A percentile compares a stretch with the other conserved stretches of the same genome.
These are phyloP conservation scores for Trissolcus brochymenae DNA, from an alignment of 2,888 invertebrate species.

Conservation along the genomic window DNA sequence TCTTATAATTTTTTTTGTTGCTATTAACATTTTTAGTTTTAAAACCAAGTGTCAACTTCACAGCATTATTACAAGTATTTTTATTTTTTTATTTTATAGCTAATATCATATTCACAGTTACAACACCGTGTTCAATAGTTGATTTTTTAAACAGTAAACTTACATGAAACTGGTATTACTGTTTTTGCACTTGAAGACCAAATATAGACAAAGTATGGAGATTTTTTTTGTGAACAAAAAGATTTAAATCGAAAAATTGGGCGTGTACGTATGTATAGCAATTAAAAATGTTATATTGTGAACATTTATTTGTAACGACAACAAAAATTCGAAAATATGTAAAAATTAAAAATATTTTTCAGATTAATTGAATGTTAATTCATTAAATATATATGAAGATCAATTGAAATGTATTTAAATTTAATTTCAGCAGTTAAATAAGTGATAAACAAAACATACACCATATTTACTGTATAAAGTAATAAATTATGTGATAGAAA, in stretches of 20 bases:
- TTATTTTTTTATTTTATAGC: background rate
- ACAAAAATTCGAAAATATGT: background rate
- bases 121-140: background rate
- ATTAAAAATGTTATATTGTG: background rate
- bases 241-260: background rate
- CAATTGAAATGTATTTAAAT: no score
- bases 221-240: constrained; percentile 1
- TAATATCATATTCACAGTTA: background rate
- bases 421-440: no score
- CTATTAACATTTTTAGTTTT: background rate
- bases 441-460: no score
- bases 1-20: background rate
- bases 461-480: background rate
- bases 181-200: background rate
- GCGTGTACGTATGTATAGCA: no score
- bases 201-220: background rate
- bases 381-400: no score
- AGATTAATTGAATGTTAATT: no score
- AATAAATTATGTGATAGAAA: constrained; percentile 6
- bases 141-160: background rate
- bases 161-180: constrained; percentile 4
- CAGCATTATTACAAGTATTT: background rate
- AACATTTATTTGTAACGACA: constrained; percentile 1
- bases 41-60: background rate
- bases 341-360: background rate